Evolutionary conservation across 2,113 vertebrate species (phyloP), one percentile per base, ranked within the genome.

Genomic region (Sigmodon hispidus): DNA sequence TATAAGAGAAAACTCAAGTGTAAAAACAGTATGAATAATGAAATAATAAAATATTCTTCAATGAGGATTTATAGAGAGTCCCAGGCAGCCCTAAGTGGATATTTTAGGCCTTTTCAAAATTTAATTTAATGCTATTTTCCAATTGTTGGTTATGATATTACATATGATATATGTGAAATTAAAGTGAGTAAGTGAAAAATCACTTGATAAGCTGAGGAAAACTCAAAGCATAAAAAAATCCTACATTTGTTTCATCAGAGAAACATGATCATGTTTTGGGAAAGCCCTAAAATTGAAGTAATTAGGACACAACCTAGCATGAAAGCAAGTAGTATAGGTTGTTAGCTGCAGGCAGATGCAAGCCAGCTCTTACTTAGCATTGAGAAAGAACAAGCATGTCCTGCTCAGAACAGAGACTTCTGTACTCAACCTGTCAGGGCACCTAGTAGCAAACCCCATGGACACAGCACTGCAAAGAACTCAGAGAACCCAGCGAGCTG

Each of bases 1-100:
- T 85, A 31, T 61, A 89, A 97, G 93, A 48, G 59, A 26, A 75
- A 93, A 87, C 16, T 22, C 67, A 93, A 83, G 77, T 43, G 16
- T 48, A 11, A 70, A 94, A 93, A 36, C 7, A 19, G 43, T 22
- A 21, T 86, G 29, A 48, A 84, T 84, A 86, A 26, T 2, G 80
- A 90, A 52, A 84, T 84, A 86, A 26, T 2, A 84, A 89, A 91
- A 59, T 0, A 17, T 83, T 84, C 40, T 59, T 89, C 29, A 3
- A 4, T 72, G 26, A 43, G 15, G 4, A 55, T 94, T 84, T 89
- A 65, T 72, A 55, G 79, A 89, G 36, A 48, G 65, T 48, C 9
- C 5, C 17, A 26, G 34, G 7, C 81, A 65, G 34, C 26, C 15
- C 7, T 79, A 19, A 52, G 31, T 40, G 87, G 73, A 10, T 70